These are phyloP conservation scores for Ceraclea dissimilis DNA, from an alignment of 2,888 invertebrate species.

Conservation along the genomic window DNA sequence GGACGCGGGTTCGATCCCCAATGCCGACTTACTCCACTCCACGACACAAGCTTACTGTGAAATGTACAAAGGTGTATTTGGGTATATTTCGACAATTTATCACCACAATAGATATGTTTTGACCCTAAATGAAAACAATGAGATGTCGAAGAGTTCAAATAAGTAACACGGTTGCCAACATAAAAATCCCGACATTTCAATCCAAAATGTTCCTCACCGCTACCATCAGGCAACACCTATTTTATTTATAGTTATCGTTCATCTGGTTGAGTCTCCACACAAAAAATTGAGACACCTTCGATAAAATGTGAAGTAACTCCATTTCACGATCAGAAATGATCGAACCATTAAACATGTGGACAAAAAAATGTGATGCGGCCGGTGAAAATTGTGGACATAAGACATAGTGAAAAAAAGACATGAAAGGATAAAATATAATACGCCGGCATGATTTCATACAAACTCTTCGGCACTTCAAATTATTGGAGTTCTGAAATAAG, in stretches of 20 bases:
- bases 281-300: constrained; percentile 6
- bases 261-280: neutral
- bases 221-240: neutral
- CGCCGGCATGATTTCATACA: neutral
- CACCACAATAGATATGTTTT: no score
- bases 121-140: no score
- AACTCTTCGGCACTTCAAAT: neutral
- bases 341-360: constrained; percentile 2
- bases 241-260: neutral
- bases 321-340: constrained; percentile 5
- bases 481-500: no score
- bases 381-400: neutral
- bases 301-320: constrained; percentile 5
- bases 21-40: no score
- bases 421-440: neutral
- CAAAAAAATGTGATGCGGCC: neutral
- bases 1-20: no score
- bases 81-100: no score
- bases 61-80: no score
- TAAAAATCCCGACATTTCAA: no score
- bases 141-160: no score
- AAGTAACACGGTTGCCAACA: no score
- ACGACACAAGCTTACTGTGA: no score
- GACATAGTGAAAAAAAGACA: neutral
- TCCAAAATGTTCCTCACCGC: neutral